phyloP scores from a whole-genome alignment of 2,797 vertebrate genomes.

The Myotis daubentonii region DNA sequence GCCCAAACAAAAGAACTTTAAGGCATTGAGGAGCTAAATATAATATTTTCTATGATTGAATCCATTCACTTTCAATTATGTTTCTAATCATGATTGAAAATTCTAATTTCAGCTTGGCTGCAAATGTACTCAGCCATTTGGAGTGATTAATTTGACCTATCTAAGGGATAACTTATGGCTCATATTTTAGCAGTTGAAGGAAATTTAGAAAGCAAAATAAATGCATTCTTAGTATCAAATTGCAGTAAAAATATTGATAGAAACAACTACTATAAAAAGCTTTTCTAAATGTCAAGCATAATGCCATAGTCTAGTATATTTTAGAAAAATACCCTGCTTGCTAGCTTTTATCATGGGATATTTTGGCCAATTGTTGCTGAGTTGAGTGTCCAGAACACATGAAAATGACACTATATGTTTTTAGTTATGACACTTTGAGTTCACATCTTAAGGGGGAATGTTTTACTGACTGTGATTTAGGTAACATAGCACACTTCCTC shows the following conservation, averaged over 20 bases:
- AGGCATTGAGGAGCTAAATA: background rate
- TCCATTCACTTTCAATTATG: slow-evolving; percentile 47
- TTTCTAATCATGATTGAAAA: slow-evolving; percentile 63
- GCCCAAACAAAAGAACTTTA: background rate
- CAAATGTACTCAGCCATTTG: slow-evolving; percentile 41
- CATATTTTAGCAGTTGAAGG: slow-evolving; percentile 7
- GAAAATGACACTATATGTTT: slow-evolving; percentile 49
- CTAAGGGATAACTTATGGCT: slow-evolving; percentile 5
- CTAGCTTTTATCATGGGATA: slow-evolving; percentile 41
- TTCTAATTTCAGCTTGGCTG: slow-evolving; percentile 41
- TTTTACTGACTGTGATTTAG: slow-evolving; percentile 63
- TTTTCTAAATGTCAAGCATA: slow-evolving; percentile 40
- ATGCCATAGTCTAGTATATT: slow-evolving; percentile 38
- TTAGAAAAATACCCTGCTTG: background rate
- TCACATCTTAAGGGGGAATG: slow-evolving; percentile 47
- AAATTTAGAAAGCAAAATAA: slow-evolving; percentile 51
- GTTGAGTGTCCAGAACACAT: slow-evolving; percentile 33
- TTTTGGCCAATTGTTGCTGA: slow-evolving; percentile 20
- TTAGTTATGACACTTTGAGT: slow-evolving; percentile 45
- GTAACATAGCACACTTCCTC: slow-evolving; percentile 53
- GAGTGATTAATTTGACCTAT: slow-evolving; percentile 38
- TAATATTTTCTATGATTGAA: slow-evolving; percentile 35
- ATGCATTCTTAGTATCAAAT: slow-evolving; percentile 4
- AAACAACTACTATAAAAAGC: slow-evolving; percentile 9
- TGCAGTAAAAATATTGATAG: slow-evolving; percentile 36